phyloP scores from a whole-genome alignment of 2,888 invertebrate species.

The Trissoscelio sp. region DNA sequence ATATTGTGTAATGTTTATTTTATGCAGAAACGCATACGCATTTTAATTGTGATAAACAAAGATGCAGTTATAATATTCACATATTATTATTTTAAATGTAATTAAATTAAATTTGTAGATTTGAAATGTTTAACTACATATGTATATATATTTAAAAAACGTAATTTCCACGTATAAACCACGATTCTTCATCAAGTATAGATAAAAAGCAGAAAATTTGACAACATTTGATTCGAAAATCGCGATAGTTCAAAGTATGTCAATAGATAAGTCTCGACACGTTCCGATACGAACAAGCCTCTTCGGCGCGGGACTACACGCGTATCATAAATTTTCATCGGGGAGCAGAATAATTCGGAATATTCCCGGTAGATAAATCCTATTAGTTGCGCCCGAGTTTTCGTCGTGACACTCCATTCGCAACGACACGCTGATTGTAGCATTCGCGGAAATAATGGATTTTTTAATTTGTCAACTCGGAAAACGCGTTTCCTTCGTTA shows the following conservation, averaged over 20 bases:
- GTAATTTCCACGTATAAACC: not conserved
- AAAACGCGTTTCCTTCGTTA: slow-evolving; percentile 44
- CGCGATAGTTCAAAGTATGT: slow-evolving; percentile 36
- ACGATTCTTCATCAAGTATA: not conserved
- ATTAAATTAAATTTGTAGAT: too few species aligned
- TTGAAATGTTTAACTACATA: too few species aligned
- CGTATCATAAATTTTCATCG: slow-evolving; percentile 56
- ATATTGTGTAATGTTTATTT: too few species aligned
- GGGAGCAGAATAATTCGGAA: slow-evolving; percentile 38
- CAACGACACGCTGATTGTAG: slow-evolving; percentile 24
- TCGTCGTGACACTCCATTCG: slow-evolving; percentile 14
- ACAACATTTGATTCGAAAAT: slow-evolving; percentile 39
- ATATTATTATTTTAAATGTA: too few species aligned
- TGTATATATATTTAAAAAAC: not conserved
- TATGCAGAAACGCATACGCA: too few species aligned
- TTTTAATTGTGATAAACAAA: too few species aligned
- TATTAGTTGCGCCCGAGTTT: slow-evolving; percentile 42
- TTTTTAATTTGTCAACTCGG: slow-evolving; percentile 53
- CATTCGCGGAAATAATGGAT: slow-evolving; percentile 43
- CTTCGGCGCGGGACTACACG: slow-evolving; percentile 25
- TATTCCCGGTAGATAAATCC: slow-evolving; percentile 51
- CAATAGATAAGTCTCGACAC: slow-evolving; percentile 54
- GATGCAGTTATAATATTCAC: too few species aligned
- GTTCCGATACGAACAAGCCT: slow-evolving; percentile 43
- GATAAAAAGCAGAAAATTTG: slow-evolving; percentile 31